Base-by-base conservation (phyloP, 53 echinoderm and acorn worm genomes). In the Stichopus horrens region DNA sequence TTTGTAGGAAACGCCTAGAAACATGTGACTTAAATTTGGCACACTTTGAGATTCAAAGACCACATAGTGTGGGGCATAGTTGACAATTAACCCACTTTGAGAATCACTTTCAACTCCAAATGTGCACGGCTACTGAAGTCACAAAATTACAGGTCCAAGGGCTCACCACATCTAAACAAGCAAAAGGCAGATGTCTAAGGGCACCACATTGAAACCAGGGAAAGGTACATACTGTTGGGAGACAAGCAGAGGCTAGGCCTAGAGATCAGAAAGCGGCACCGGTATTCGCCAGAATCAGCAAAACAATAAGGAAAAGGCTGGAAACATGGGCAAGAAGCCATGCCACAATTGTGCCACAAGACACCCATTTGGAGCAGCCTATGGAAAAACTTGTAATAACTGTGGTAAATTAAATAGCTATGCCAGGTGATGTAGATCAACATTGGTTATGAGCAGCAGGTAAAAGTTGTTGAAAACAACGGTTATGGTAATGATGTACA, bases 341-440 rank as follows among this genome's bases (percentile, higher is more conserved):
- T 88, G 89, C 54, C 14, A 68, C 9, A 79, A 89, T 16, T 89
- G 89, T 65, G 89, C 23, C 4, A 18, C 20, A 53, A 6, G 21
- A 81, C 89, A 89, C 58, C 5, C 66, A 6, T 80, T 22, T 65
- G 67, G 89, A 65, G n/a, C 89, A 5, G 89, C 89, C 22, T 88
- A 63, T 21, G 89, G 79, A 23, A 89, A 55, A 37, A 81, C 82
- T 5, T 89, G 67, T 58, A 71, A 81, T 21, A 13, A 51, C 5
- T 89, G 82, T 54, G 51, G 73, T 6, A 89, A 89, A 66, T 37
- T 23, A 14, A 89, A 89, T 53, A 80, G 81, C 51, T 89, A 55
- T 22, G 65, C 58, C 0, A 76, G 58, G 14, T 76, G 53, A 51
- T 88, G 88, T 56, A 20, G 77, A 37, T 76, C 57, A 18, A n/a